These are phyloP conservation scores for Euschistus heros DNA, from an alignment of 1,140 invertebrate species.

Conservation along the genomic window DNA sequence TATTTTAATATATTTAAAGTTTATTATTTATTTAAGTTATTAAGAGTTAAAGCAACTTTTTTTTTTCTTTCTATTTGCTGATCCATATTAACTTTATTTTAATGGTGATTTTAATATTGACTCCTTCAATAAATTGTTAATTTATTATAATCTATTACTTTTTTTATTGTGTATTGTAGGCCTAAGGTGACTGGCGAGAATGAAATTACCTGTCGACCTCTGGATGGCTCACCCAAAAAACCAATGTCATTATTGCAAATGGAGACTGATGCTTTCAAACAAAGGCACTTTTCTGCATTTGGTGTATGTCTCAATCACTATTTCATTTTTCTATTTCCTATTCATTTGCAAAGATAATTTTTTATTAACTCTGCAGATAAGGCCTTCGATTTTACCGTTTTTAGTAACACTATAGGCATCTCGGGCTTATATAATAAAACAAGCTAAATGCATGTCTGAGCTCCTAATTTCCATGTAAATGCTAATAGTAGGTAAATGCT, in stretches of 20 bases:
- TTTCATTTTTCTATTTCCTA: neutral
- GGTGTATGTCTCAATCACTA: neutral
- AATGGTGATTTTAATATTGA: neutral
- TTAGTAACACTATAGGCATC: too few relatives aligned
- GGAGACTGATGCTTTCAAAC: slow-evolving; percentile 58
- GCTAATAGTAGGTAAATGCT: too few relatives aligned
- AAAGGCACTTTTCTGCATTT: slow-evolving; percentile 39
- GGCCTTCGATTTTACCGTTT: too few relatives aligned
- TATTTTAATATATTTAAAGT: too few relatives aligned
- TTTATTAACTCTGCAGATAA: too few relatives aligned
- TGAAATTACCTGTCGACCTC: slow-evolving; percentile 66
- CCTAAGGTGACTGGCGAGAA: slow-evolving; percentile 69
- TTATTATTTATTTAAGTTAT: neutral
- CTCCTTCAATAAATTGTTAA: neutral
- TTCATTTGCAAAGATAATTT: neutral
- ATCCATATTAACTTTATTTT: neutral
- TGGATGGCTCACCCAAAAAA: slow-evolving; percentile 56
- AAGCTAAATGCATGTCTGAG: too few relatives aligned
- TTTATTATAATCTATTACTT: neutral
- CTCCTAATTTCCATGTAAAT: too few relatives aligned
- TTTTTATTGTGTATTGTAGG: slow-evolving; percentile 31
- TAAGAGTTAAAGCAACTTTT: neutral
- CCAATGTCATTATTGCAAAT: slow-evolving; percentile 60
- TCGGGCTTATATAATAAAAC: too few relatives aligned
- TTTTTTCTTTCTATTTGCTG: neutral